Evolutionary conservation across 2,888 invertebrate species (phyloP).

Genomic region (Scaptomyza reducta): DNA sequence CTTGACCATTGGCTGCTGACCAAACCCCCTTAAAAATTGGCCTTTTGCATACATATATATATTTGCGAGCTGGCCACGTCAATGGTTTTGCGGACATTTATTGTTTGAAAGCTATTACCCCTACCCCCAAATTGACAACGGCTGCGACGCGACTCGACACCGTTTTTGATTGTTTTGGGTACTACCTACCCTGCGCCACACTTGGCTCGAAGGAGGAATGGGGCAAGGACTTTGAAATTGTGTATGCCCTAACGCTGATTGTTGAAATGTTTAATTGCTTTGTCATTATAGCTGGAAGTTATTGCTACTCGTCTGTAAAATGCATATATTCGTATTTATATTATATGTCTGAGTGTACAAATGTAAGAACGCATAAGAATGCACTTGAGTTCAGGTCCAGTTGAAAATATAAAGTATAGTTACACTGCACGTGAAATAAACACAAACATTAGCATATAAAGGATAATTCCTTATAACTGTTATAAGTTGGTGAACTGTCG

Average conservation of each 20-base stretch:
- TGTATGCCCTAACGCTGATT: slow-evolving; percentile 69
- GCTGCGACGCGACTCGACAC: slow-evolving; percentile 72
- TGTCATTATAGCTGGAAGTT: slow-evolving; percentile 79
- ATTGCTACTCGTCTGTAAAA: slow-evolving; percentile 64
- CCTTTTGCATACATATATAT: slow-evolving; percentile 47
- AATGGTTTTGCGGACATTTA: slow-evolving; percentile 84
- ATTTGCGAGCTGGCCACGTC: slow-evolving; percentile 80
- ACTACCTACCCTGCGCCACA: slow-evolving; percentile 45
- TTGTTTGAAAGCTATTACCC: slow-evolving; percentile 84
- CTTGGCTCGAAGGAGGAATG: neutral
- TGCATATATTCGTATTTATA: slow-evolving; percentile 1
- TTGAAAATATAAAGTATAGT: slow-evolving; percentile 15
- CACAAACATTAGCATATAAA: too few relatives aligned
- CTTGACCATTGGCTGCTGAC: slow-evolving; percentile 73
- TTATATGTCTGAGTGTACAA: neutral
- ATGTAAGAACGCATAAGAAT: slow-evolving; percentile 42
- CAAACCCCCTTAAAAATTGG: slow-evolving; percentile 34
- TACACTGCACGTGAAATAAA: too few relatives aligned
- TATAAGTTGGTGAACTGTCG: too few relatives aligned
- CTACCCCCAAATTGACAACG: slow-evolving; percentile 53
- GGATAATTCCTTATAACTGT: too few relatives aligned
- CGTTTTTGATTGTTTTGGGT: slow-evolving; percentile 81
- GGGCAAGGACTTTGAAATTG: slow-evolving; percentile 35
- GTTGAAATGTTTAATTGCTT: slow-evolving; percentile 79
- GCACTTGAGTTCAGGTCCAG: slow-evolving; percentile 66